Evolutionary conservation across 1,140 invertebrate genomes (phyloP), one percentile per base, ranked within the genome.

Genomic region (Drosophila asahinai): DNA sequence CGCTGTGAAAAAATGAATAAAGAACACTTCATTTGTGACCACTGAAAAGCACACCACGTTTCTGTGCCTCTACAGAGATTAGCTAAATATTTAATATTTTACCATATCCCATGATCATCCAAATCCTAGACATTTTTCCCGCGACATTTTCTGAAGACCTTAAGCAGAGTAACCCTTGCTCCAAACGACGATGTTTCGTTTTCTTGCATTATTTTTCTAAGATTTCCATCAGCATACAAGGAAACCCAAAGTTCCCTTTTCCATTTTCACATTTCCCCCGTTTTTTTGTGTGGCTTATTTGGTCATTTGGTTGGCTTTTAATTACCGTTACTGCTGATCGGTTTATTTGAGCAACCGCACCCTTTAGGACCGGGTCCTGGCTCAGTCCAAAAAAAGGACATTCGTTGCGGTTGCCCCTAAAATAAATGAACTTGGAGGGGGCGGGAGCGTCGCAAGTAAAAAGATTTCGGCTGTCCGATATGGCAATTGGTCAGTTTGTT

Each of bases 221-320:
- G 81, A 83, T 83, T 83, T 80, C 61, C 75, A 83, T 83, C 81
- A 80, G 77, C 66, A 57, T 36, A 66, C 74, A 65, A 42, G 12
- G 22, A 14, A 11, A 36, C 17, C 54, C 54, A 25, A 38, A 5
- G 27, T 9, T 52, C 5, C 22, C 48, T 48, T 57, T 15, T 7
- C 27, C 45, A 45, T 27, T 47, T 48, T 11, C 59, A 14, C 30
- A 14, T 30, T 47, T 17, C 12, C 22, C 40, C 33, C 12, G 61
- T 71, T 49, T 43, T 64, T 65, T 70, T 80, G 63, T 74, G 78
- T 78, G 82, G 82, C 79, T 86, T 81, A 82, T 78, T 86, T 84
- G 84, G 77, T 74, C 84, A 83, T 87, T 91, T 83, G 90, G 81
- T 82, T 92, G 81, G 86, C 80, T 92, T 90, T 91, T 92, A 92